phyloP scores from a whole-genome alignment of 2,113 vertebrate genomes.

The Anser cygnoides region DNA sequence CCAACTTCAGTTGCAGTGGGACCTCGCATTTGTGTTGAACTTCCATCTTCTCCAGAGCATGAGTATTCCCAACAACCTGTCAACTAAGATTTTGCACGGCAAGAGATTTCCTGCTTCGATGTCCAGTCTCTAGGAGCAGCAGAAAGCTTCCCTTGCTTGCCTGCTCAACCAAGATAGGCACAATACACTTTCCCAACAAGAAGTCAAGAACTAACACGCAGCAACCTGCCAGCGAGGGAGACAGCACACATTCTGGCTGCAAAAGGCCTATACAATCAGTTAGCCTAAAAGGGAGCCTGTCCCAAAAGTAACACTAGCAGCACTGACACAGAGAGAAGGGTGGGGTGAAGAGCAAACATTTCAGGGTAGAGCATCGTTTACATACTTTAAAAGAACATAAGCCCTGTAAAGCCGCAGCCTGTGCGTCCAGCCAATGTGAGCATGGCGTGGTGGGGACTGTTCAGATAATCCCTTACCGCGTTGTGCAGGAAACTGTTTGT shows the following conservation, averaged over 20 bases:
- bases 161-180: neutral
- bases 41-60: neutral
- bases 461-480: slow-evolving; percentile 74
- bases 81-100: neutral
- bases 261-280: neutral
- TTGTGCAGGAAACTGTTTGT: slow-evolving; percentile 80
- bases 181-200: neutral
- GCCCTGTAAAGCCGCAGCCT: neutral
- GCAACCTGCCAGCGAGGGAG: neutral
- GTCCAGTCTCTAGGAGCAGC: neutral
- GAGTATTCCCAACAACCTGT: neutral
- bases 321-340: neutral
- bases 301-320: neutral
- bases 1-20: neutral
- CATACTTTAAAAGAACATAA: neutral
- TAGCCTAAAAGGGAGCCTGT: neutral
- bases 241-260: neutral
- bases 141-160: neutral
- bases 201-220: neutral
- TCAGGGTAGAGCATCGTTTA: neutral
- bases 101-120: neutral
- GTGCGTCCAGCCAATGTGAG: neutral
- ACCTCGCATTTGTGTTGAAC: neutral
- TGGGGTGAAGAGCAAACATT: neutral
- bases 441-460: neutral